Conservation (phyloP, 2,888 invertebrate species). For the Lepidonotus clava region DNA sequence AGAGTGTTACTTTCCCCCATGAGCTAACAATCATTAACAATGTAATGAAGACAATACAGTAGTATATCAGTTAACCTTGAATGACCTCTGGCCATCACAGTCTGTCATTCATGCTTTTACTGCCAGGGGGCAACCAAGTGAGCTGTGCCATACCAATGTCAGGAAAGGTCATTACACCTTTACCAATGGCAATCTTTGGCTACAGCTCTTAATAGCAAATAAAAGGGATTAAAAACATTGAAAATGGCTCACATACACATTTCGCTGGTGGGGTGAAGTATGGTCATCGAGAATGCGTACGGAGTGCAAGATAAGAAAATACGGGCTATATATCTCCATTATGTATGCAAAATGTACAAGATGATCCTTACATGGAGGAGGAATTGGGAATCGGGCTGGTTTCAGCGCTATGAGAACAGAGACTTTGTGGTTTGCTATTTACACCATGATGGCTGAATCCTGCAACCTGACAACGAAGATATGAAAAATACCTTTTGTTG, state of each 20-base stretch:
- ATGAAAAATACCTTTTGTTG: too few relatives aligned
- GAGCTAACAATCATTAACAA: background rate
- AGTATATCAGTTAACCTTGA: background rate
- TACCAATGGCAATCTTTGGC: too few relatives aligned
- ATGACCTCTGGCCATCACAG: slow-evolving; percentile 1
- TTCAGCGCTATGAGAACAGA: too few relatives aligned
- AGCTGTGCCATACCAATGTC: too few relatives aligned
- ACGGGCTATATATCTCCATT: background rate
- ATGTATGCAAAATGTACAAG: background rate
- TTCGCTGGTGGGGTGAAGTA: background rate
- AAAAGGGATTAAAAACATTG: too few relatives aligned
- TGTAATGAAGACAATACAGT: background rate
- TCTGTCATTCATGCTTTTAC: background rate
- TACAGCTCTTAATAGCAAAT: too few relatives aligned
- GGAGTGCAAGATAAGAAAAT: slow-evolving; percentile 18
- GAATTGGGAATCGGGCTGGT: too few relatives aligned
- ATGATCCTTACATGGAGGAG: background rate
- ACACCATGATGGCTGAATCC: too few relatives aligned
- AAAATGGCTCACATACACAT: background rate
- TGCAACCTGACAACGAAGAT: too few relatives aligned
- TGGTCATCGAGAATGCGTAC: background rate
- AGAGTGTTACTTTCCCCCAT: background rate
- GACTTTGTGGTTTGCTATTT: too few relatives aligned
- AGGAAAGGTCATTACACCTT: too few relatives aligned
- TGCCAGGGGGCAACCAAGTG: too few relatives aligned